Evolutionary conservation across 2,797 vertebrate genomes (phyloP), one percentile per base, ranked within the genome.

Genomic region (Rhinatrema bivittatum): DNA sequence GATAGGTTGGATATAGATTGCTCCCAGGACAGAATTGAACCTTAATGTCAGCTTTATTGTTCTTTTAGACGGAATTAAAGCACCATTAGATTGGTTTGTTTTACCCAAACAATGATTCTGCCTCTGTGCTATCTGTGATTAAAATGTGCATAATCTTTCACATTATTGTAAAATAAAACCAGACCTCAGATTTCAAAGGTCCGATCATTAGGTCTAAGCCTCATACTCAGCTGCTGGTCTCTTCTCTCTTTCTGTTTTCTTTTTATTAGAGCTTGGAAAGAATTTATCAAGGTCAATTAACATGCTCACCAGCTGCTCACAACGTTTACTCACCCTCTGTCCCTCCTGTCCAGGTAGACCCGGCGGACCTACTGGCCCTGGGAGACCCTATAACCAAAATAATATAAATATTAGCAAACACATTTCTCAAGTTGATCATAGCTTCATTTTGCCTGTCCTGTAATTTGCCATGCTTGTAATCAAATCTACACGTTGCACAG

Each of bases 311-410:
- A 71, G 54, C 22, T 77, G 62, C 51, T 72, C 45, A 25, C 18
- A 17, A 38, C 40, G 33, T 65, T 67, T 69, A 94, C 95, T 97
- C 81, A 99, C 96, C 88, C 91, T 93, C 69, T 93, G 93, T 70
- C 94, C 94, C 70, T 97, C 93, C 81, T 90, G 93, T 56, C 94
- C 93, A 56, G 82, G 74, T 49, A 76, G 56, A 48, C 88, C 89
- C 39, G 78, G 75, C 18, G 80, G 86, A 63, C 93, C 93, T 53
- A 85, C 73, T 30, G 74, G 42, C 23, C 87, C 90, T 32, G 73
- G 32, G 27, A 73, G 56, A 60, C 84, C 87, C 93, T 97, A 42
- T n/a, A 63, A 73, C 48, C 23, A n/a, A 25, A 21, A 33, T 38
- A 59, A 42, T 10, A 32, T 9, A 60, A 60, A 47, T n/a, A 56